Evolutionary conservation across 2,888 invertebrate genomes (phyloP), one percentile per base, ranked within the genome.

Genomic region (Pherbina coryleti): DNA sequence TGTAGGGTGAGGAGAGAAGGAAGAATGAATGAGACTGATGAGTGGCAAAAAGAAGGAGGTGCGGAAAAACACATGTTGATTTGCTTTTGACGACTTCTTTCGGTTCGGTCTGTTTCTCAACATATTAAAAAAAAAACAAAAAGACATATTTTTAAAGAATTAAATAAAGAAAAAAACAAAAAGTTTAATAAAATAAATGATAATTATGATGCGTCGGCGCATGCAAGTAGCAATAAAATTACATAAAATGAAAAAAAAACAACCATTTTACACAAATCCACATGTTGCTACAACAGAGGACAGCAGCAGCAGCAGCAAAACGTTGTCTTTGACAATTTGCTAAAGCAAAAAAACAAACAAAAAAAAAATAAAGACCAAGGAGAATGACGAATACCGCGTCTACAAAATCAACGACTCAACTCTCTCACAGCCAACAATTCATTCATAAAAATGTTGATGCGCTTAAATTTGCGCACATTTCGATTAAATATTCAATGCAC

Each of bases 81-180:
- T 75, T 75, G 66, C 74, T 75, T 75, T 75, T 66, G 74, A 75
- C 74, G 51, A 75, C 74, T 75, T 66, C 22, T 72, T 72, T 57
- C 53, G 5, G 34, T n/a, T 71, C 28, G 31, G 25, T 28, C 31
- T 49, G 34, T 37, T 31, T 5, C 34, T 66, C n/a, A n/a, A 37
- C 8, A 44, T 44, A 14, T 44, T 44, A 44, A 44, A 44, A 44
- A 44, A 44, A 11, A 11, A 44, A 7, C 31, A 31, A 31, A 31
- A 37, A n/a, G n/a, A n/a, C n/a, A n/a, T n/a, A n/a, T n/a, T n/a
- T n/a, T n/a, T n/a, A n/a, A n/a, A n/a, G n/a, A n/a, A n/a, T n/a
- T n/a, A n/a, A n/a, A 37, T 8, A 37, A 44, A 44, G 3, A 44
- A 44, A 44, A 44, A 44, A 4, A 44, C 37, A 28, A 28, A 66